Base-by-base conservation (phyloP, 2,888 invertebrate species). In the Leucoptera coffeella region DNA sequence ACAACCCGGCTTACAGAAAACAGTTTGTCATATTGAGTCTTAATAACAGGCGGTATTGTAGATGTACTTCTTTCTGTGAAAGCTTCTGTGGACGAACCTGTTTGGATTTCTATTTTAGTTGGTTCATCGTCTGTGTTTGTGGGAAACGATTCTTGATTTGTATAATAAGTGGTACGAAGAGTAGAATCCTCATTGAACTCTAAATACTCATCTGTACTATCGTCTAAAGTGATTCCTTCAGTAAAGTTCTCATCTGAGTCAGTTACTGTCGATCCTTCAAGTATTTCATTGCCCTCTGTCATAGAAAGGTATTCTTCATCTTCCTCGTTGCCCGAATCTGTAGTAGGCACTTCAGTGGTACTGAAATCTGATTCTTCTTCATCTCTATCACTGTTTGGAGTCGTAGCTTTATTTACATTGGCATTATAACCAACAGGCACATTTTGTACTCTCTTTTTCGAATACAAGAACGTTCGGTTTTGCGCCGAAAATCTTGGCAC, bases 1-100 rank as follows among this genome's bases (percentile, higher is more conserved):
- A 80, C 77, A 15, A 81, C 75, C 44, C 83, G 65, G 46, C 78
- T 83, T 1, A 84, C 75, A 37, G 82, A 80, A 32, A 82, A 78
- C 11, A 83, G 42, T 49, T 77, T 78, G 38, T 81, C 73, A 15
- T 72, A 57, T 38, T 69, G 67, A 12, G 69, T 61, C 51, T 69
- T 69, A 14, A 69, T 43, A 8, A 60, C 47, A 4, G 60, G 60
- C 5, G 55, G 38, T 25, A 47, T 41, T 29, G 49, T 43, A 6
- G 7, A 8, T 8, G 2, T 17, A 11, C 11, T 21, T 32, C 38
- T 33, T 36, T 49, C 43, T 3, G 50, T 48, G 15, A 36, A 42
- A 9, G 33, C 27, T 34, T 40, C 38, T 13, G 36, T 35, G 10
- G 9, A 12, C 23, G 25, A 17, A 10, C 21, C 21, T 21, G 25